phyloP scores from a whole-genome alignment of 2,113 vertebrate species.

The Cyprinodon brontotheroides region DNA sequence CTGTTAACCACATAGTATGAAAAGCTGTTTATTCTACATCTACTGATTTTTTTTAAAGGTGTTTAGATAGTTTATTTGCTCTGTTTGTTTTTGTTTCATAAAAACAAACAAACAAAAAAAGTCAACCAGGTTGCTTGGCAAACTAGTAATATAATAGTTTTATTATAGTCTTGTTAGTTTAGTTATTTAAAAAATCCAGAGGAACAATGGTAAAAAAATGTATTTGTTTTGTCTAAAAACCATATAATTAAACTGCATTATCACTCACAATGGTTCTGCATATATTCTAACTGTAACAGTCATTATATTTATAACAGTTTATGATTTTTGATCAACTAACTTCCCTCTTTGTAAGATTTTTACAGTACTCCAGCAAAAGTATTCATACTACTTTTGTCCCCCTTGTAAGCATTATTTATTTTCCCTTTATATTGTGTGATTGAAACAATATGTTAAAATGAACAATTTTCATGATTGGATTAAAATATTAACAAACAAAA shows the following conservation, averaged over 20 bases:
- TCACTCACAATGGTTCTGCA: background rate
- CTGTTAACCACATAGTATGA: constrained; percentile 1
- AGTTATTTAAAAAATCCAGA: background rate
- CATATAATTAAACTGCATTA: background rate
- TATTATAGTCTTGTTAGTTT: background rate
- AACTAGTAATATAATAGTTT: background rate
- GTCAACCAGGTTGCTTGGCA: background rate
- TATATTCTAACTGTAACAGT: background rate
- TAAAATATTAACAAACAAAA: too few species aligned
- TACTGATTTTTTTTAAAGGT: background rate
- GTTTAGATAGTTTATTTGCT: background rate
- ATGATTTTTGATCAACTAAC: too few species aligned
- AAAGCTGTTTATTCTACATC: background rate
- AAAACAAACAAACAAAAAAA: background rate
- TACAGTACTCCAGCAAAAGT: background rate
- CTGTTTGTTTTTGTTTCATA: background rate
- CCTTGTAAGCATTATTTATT: too few species aligned
- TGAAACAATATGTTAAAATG: too few species aligned
- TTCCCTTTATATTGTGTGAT: too few species aligned
- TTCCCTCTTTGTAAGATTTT: background rate
- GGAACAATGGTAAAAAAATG: background rate
- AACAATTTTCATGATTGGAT: too few species aligned
- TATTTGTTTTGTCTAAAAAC: background rate
- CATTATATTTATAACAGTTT: background rate
- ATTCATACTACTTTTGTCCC: background rate